Evolutionary conservation across 1,140 invertebrate genomes (phyloP).

Genomic region (Diuraphis noxia): DNA sequence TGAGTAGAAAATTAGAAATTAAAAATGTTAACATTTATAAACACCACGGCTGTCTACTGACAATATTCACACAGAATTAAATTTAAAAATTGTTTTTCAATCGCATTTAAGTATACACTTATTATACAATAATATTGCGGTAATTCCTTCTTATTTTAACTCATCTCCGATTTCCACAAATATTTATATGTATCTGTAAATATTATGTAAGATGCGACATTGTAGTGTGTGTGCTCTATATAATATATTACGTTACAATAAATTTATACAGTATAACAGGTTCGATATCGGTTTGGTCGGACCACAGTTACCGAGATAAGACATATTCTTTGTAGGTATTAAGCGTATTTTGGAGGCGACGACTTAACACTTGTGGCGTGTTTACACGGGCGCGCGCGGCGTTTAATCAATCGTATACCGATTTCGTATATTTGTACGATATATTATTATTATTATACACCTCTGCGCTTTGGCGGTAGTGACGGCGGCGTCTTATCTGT

Average conservation of each 20-base stretch:
- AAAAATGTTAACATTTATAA: background rate
- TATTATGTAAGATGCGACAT: background rate
- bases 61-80: background rate
- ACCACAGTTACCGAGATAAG: background rate
- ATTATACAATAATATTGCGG: background rate
- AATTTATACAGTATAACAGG: background rate
- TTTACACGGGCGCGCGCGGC: background rate
- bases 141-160: too few species aligned
- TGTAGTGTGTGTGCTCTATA: background rate
- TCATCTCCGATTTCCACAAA: background rate
- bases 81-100: too few species aligned
- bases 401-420: conserved; percentile 4
- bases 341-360: background rate
- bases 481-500: background rate
- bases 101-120: background rate
- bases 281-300: background rate
- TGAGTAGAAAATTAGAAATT: background rate
- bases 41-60: background rate
- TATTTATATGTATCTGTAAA: background rate
- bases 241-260: background rate
- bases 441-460: background rate
- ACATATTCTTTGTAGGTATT: background rate
- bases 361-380: background rate
- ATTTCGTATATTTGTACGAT: background rate
- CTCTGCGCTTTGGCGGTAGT: background rate